Evolutionary conservation across 2,113 vertebrate species (phyloP).

Genomic region (Salvator merianae): DNA sequence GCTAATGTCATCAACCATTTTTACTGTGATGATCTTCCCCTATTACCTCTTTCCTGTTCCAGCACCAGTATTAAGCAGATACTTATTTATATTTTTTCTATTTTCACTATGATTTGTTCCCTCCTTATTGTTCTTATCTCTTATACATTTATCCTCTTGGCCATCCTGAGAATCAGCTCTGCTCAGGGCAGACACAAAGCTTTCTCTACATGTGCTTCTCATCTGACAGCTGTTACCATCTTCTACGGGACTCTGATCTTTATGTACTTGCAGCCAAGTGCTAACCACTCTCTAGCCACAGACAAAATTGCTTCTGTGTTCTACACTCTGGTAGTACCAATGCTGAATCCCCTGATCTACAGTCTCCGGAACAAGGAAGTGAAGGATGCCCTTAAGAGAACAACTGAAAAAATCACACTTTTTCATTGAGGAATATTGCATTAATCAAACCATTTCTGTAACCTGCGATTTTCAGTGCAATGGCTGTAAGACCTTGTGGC

Average conservation of each 20-base stretch:
- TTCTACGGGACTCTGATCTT: slow-evolving; percentile 18
- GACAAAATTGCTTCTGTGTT: slow-evolving; percentile 28
- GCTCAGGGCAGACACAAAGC: slow-evolving; percentile 15
- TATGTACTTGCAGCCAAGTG: slow-evolving; percentile 20
- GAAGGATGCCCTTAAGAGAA: slow-evolving; percentile 14
- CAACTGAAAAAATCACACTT: background rate
- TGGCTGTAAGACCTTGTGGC: background rate
- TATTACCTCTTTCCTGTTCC: slow-evolving; percentile 62
- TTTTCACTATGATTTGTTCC: slow-evolving; percentile 60
- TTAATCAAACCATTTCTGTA: background rate
- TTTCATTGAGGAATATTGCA: background rate
- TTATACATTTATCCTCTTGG: slow-evolving; percentile 44
- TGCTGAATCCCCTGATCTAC: slow-evolving; percentile 26
- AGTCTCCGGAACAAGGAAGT: slow-evolving; percentile 27
- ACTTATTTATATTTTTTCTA: slow-evolving; percentile 56
- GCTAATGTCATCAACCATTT: slow-evolving; percentile 63
- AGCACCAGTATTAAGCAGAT: slow-evolving; percentile 53
- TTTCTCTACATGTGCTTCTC: background rate
- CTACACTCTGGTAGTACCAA: slow-evolving; percentile 14
- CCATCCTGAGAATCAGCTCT: slow-evolving; percentile 51
- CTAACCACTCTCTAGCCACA: background rate
- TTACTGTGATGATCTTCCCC: slow-evolving; percentile 62
- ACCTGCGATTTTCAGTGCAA: background rate
- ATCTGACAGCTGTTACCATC: background rate
- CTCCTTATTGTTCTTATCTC: slow-evolving; percentile 61